Percentiles rank a stretch among this genome's conserved stretches.
Conservation (phyloP, 1,140 invertebrate species). For the Spodoptera frugiperda region DNA sequence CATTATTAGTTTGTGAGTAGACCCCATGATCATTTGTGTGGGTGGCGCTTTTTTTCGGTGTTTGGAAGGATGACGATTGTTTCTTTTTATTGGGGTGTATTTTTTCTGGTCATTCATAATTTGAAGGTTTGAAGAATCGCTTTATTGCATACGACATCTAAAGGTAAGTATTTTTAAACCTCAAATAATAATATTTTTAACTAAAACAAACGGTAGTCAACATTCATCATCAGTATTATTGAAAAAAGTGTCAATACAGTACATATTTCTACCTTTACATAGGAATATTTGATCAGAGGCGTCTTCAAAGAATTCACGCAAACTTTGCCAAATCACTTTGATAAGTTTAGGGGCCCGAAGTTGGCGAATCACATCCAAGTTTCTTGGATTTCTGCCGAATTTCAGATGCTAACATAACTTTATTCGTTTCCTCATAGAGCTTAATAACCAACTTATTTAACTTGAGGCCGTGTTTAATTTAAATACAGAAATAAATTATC, state of each 20-base stretch:
- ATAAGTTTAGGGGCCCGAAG: slow-evolving; percentile 69
- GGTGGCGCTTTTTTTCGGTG: too few species aligned
- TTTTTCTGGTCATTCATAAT: too few species aligned
- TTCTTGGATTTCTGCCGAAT: slow-evolving; percentile 75
- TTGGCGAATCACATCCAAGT: slow-evolving; percentile 70
- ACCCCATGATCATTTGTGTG: too few species aligned
- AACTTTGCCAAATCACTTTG: slow-evolving; percentile 81
- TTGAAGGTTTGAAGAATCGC: too few species aligned
- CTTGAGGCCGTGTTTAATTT: slow-evolving; percentile 47
- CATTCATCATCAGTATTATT: slow-evolving; percentile 28
- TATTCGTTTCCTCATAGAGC: slow-evolving; percentile 65
- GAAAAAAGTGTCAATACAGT: slow-evolving; percentile 40
- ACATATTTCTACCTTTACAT: slow-evolving; percentile 35
- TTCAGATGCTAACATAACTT: slow-evolving; percentile 68
- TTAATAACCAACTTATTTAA: slow-evolving; percentile 68
- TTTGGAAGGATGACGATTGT: too few species aligned
- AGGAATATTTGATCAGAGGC: slow-evolving; percentile 55
- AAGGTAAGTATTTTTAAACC: too few species aligned
- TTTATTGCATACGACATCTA: too few species aligned
- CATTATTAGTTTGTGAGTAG: too few species aligned
- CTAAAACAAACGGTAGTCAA: not conserved
- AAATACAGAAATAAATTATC: slow-evolving; percentile 37
- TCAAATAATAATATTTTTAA: too few species aligned
- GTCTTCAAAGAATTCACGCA: slow-evolving; percentile 66
- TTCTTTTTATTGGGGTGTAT: too few species aligned